A percentile compares a stretch with the other conserved stretches of the same genome.
These are phyloP conservation scores for Scarus forsteni DNA, from an alignment of 2,797 vertebrate genomes.

Conservation along the genomic window DNA sequence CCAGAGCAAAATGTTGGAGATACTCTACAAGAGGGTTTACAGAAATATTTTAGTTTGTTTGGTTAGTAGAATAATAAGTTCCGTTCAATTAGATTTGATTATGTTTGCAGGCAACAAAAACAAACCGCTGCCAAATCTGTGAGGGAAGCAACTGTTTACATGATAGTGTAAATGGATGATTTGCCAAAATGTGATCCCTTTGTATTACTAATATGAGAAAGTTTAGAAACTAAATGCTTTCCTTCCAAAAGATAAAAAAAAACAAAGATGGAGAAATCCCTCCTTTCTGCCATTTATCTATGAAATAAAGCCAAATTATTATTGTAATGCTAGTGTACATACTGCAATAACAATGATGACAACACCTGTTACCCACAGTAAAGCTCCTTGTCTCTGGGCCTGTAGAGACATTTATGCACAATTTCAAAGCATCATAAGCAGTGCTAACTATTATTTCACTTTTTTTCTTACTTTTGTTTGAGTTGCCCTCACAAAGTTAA, in stretches of 20 bases:
- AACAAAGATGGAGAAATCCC: not conserved
- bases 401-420: not conserved
- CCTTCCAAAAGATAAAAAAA: not conserved
- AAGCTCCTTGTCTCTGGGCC: not conserved
- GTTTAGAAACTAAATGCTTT: not conserved
- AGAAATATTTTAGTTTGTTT: not conserved
- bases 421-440: not conserved
- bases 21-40: not conserved
- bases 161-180: not conserved
- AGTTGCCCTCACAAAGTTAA: too few species aligned
- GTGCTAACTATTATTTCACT: not conserved
- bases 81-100: constrained; percentile 1
- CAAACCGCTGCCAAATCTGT: not conserved
- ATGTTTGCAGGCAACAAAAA: constrained; percentile 3
- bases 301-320: not conserved
- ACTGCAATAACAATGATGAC: not conserved
- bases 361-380: constrained; percentile 3
- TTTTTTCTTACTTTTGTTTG: too few species aligned
- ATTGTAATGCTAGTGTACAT: not conserved
- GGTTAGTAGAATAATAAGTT: not conserved
- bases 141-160: constrained; percentile 12
- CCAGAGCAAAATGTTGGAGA: not conserved
- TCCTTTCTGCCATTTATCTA: not conserved
- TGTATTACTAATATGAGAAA: not conserved
- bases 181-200: not conserved